Evolutionary conservation across 2,113 vertebrate genomes (phyloP), one percentile per base, ranked within the genome.

Genomic region (Chaetodon trifascialis): DNA sequence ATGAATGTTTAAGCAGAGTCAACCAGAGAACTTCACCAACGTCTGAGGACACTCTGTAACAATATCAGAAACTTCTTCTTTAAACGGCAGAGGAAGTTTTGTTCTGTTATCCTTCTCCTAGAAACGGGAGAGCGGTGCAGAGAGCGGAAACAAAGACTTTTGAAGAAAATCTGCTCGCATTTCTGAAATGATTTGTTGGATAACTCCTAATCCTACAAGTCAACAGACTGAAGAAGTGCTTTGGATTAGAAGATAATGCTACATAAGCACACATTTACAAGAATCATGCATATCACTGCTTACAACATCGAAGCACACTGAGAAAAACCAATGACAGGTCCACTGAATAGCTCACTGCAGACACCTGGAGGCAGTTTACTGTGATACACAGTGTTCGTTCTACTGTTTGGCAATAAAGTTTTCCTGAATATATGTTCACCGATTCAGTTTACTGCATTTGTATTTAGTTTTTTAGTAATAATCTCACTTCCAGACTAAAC

Each of bases 241-340:
- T 66, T 76, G 72, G 58, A 79, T 86, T 58, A 47, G 36, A 64
- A 71, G 52, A 21, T 65, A 83, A 79, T 46, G 68, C 70, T 82
- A 87, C 59, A 70, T 36, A 70, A 72, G 54, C 70, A 84, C 55
- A 83, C 63, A 69, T 84, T 76, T 80, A 85, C 77, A 89, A 25
- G 21, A 82, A 62, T 76, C 76, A 85, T 86, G 76, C 79, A 79
- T 92, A 76, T 89, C 36, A 66, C 84, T 67, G 78, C 63, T 30
- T 49, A 82, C 42, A 49, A 84, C 73, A 86, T 42, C 7, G 0
- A 75, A 77, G 42, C 55, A 88, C 79, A 56, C 0, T 36, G 73
- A 86, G 46, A 67, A 15, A 86, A 67, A 62, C 19, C 49, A 65
- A 56, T 58, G 23, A 84, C n/a, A 58, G 21, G 49, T 42, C 51